Conservation (phyloP, 2,113 vertebrate genomes). For the Eira barbara region DNA sequence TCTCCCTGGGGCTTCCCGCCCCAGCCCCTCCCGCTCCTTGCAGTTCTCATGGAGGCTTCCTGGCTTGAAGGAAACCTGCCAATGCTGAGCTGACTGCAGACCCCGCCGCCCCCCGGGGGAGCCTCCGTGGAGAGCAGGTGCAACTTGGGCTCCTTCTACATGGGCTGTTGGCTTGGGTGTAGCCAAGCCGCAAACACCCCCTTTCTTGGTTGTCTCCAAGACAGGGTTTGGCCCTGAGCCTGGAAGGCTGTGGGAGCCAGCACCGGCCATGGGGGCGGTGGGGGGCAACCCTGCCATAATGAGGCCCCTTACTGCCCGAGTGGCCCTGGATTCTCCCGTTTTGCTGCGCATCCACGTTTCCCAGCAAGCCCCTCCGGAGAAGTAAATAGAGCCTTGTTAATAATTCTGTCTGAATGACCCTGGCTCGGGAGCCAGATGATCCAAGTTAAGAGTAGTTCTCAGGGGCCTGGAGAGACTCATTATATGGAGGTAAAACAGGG, state of each 20-base stretch:
- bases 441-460: accelerated
- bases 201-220: background rate
- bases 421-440: background rate
- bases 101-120: background rate
- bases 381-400: background rate
- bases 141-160: background rate
- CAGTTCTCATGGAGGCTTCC: background rate
- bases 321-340: background rate
- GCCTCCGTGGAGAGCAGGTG: background rate
- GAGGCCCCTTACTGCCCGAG: background rate
- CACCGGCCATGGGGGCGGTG: background rate
- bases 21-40: background rate
- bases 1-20: background rate
- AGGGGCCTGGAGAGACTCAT: background rate
- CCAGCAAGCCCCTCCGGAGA: background rate
- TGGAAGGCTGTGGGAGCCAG: background rate
- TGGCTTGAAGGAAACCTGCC: background rate
- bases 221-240: background rate
- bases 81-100: background rate
- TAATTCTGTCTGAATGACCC: background rate
- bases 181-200: background rate
- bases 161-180: background rate
- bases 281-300: background rate
- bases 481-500: background rate
- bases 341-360: accelerated